A percentile compares a stretch with the other conserved stretches of the same genome.
Conservation (phyloP, 2,888 invertebrate genomes). For the Pseudolycoriella hygida region DNA sequence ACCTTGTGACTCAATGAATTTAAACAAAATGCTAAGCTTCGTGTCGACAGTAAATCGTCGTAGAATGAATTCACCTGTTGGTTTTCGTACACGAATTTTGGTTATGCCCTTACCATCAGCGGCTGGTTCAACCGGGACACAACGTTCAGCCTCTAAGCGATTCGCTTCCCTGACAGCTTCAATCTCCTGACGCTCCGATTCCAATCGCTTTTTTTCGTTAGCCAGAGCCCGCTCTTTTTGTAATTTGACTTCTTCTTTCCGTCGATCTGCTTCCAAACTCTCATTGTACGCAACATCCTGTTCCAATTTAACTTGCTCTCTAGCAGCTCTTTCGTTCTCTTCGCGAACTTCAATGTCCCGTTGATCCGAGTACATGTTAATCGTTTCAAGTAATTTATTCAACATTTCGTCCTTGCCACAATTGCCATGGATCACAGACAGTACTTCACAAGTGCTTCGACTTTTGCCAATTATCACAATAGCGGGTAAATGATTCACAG, state of each 20-base stretch:
- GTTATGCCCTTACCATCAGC: conserved; percentile 38
- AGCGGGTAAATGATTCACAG: conserved; percentile 73
- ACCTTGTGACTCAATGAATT: conserved; percentile 77
- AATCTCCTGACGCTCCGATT: conserved; percentile 52
- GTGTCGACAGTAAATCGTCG: conserved; percentile 42
- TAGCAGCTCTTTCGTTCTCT: conserved; percentile 74
- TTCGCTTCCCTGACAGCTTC: conserved; percentile 58
- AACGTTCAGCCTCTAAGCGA: conserved; percentile 34
- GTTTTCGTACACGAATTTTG: conserved; percentile 66
- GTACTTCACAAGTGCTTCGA: conserved; percentile 76
- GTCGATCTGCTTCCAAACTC: conserved; percentile 59
- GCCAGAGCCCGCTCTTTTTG: conserved; percentile 48
- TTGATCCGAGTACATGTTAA: conserved; percentile 69
- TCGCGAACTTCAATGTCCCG: conserved; percentile 58
- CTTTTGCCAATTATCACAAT: conserved; percentile 77
- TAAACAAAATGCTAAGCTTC: conserved; percentile 50
- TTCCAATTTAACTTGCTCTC: conserved; percentile 79
- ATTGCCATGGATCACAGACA: conserved; percentile 79
- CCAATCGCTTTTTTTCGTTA: conserved; percentile 52
- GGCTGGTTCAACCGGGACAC: conserved; percentile 56
- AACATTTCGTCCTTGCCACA: conserved; percentile 79
- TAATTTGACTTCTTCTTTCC: conserved; percentile 72
- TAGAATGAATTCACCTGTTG: conserved; percentile 57
- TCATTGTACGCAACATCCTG: conserved; percentile 88
- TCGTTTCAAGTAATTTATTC: conserved; percentile 69